These are phyloP conservation scores for Tyrannus savana DNA, from an alignment of 2,113 vertebrate genomes.

Conservation along the genomic window DNA sequence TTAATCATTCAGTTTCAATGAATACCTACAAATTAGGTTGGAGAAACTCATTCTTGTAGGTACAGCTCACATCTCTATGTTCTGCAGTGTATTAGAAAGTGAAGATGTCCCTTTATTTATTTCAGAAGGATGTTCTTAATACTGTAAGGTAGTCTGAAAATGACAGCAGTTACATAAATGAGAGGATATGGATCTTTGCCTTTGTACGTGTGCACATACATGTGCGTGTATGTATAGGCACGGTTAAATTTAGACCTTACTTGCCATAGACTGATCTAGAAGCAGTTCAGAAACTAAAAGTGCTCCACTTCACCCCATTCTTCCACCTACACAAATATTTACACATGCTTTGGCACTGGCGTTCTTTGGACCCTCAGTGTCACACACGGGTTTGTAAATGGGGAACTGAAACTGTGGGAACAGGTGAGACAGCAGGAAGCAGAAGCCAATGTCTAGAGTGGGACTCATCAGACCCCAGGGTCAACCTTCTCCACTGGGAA, in stretches of 20 bases:
- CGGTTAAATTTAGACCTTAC: neutral
- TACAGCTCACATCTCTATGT: neutral
- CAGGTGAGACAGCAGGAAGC: neutral
- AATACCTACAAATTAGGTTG: neutral
- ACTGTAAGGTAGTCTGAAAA: neutral
- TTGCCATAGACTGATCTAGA: neutral
- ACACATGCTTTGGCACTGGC: neutral
- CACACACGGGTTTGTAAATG: neutral
- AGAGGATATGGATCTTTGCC: neutral
- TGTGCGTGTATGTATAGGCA: neutral
- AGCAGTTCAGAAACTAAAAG: neutral
- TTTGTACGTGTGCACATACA: neutral
- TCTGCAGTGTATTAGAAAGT: neutral
- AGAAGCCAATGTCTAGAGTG: neutral
- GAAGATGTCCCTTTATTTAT: neutral
- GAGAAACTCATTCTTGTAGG: neutral
- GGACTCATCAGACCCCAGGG: neutral
- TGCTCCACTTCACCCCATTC: fast-evolving
- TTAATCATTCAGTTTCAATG: neutral
- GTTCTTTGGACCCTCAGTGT: neutral
- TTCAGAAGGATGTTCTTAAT: neutral
- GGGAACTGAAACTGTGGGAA: neutral
- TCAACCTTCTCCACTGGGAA: neutral
- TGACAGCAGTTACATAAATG: neutral
- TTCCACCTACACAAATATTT: neutral